Percentiles rank a stretch among this genome's conserved stretches.
Conservation (phyloP, 2,888 invertebrate species). For the Nemotelus pantherinus region DNA sequence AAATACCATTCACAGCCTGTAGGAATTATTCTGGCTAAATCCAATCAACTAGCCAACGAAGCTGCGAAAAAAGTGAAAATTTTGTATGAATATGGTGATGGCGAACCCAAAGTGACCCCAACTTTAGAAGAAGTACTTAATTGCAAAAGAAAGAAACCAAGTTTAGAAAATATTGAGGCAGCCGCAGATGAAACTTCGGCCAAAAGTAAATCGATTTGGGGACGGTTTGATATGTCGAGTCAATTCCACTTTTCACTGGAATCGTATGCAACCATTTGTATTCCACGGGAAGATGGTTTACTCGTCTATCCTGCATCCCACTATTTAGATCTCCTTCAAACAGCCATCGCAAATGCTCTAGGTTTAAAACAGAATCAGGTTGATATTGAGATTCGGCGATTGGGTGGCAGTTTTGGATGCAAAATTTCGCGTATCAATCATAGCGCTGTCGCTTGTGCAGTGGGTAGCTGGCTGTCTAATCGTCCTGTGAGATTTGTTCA, state of each 20-base stretch:
- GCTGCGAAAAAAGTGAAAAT: conserved; percentile 68
- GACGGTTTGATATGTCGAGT: conserved; percentile 68
- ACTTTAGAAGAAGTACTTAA: conserved; percentile 69
- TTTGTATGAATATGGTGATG: conserved; percentile 61
- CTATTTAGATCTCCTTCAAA: conserved; percentile 71
- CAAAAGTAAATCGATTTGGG: conserved; percentile 56
- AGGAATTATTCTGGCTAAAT: conserved; percentile 74
- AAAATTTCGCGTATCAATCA: conserved; percentile 74
- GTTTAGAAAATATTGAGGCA: conserved; percentile 71
- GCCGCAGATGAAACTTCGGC: conserved; percentile 64
- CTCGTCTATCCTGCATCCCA: conserved; percentile 74
- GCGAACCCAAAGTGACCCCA: not conserved
- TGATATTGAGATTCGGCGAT: conserved; percentile 74
- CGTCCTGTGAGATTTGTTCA: conserved; percentile 74
- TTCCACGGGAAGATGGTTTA: conserved; percentile 77
- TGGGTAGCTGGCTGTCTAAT: conserved; percentile 75
- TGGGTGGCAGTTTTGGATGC: conserved; percentile 85
- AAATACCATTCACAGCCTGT: conserved; percentile 73
- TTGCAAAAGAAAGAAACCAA: conserved; percentile 70
- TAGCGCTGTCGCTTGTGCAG: conserved; percentile 73
- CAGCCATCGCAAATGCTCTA: conserved; percentile 69
- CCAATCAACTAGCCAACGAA: conserved; percentile 67
- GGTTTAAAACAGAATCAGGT: conserved; percentile 72
- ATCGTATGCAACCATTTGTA: conserved; percentile 72
- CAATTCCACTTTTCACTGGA: conserved; percentile 85